These are phyloP conservation scores for Papilio xuthus DNA, from an alignment of 1,140 invertebrate species.

Conservation along the genomic window DNA sequence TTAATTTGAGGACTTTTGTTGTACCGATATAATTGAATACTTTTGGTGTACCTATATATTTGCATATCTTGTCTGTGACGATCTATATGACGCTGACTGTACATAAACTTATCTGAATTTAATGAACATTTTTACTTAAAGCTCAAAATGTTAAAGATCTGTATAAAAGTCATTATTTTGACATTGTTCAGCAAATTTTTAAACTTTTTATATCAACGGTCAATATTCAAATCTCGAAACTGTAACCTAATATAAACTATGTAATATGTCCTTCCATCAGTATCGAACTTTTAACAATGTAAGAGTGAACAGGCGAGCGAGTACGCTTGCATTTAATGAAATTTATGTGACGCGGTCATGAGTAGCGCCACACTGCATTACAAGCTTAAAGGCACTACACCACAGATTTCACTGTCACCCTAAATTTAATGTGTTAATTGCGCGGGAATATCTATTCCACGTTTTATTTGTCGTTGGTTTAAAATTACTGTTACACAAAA, in stretches of 20 bases:
- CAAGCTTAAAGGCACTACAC: conserved; percentile 22
- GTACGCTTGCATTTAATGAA: conserved; percentile 22
- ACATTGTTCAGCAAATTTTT: not conserved
- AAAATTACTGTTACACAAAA: not conserved
- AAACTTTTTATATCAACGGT: not conserved
- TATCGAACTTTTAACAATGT: conserved; percentile 14
- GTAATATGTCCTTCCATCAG: not conserved
- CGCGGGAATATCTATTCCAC: not conserved
- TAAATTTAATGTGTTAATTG: conserved; percentile 20
- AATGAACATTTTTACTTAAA: no score
- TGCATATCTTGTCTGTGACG: no score
- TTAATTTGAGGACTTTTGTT: no score
- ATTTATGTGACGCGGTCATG: conserved; percentile 26
- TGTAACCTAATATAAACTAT: not conserved
- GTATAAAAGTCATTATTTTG: no score
- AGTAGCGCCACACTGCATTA: conserved; percentile 28
- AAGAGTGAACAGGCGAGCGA: not conserved
- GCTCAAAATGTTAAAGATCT: no score
- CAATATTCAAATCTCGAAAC: not conserved
- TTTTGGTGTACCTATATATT: not conserved
- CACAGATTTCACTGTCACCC: conserved; percentile 18
- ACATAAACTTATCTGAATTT: no score
- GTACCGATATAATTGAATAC: no score
- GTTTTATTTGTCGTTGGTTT: not conserved
- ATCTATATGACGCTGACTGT: no score